phyloP scores from a whole-genome alignment of 1,140 invertebrate genomes.

The Triops cancriformis region DNA sequence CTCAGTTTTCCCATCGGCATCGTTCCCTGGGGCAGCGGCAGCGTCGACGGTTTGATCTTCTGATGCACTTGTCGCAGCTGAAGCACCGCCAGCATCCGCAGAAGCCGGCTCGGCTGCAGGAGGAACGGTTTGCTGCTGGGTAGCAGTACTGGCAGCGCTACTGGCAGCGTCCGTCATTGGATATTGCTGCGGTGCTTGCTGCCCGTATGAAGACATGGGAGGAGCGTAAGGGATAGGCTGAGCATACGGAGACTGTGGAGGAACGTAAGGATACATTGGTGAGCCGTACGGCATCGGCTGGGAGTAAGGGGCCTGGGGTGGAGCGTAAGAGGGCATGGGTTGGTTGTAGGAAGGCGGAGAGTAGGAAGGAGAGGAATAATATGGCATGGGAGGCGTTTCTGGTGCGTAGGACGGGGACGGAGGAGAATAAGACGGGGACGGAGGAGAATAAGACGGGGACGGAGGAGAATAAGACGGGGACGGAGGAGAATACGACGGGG shows the following conservation, averaged over 20 bases:
- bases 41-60: not conserved
- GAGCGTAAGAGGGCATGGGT: not conserved
- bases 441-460: not conserved
- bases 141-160: not conserved
- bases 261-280: not conserved
- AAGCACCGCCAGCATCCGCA: not conserved
- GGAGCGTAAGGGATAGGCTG: not conserved
- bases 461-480: not conserved
- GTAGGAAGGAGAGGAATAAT: not conserved
- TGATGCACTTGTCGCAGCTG: not conserved
- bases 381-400: not conserved
- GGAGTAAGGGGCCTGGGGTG: not conserved
- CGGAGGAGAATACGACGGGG: not conserved
- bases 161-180: not conserved
- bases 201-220: not conserved
- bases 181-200: not conserved
- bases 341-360: not conserved
- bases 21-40: not conserved
- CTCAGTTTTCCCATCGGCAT: not conserved
- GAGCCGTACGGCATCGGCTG: not conserved
- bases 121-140: not conserved
- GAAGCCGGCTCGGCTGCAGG: not conserved
- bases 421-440: not conserved
- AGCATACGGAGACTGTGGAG: not conserved
- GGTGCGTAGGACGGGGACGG: not conserved